Conservation (phyloP, 2,888 invertebrate genomes). For the Lumbricus terrestris region DNA sequence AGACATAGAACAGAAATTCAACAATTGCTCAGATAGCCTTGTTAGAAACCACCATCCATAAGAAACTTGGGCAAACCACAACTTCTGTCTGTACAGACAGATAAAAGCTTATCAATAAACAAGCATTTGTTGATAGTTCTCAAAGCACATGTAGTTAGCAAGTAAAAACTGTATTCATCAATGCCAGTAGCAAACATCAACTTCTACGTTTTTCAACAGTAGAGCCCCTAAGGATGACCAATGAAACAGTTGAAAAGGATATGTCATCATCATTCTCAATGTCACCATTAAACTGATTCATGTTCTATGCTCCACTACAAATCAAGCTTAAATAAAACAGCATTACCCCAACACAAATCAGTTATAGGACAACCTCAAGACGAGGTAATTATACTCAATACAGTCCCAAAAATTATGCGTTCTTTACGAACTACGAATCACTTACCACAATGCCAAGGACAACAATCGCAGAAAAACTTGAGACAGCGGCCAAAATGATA, state of each 20-base stretch:
- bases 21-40: not conserved
- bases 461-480: not conserved
- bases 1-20: not conserved
- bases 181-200: no score
- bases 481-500: conserved; percentile 4
- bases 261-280: not conserved
- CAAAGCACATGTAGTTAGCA: not conserved
- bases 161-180: not conserved
- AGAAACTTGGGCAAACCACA: no score
- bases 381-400: not conserved
- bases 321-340: not conserved
- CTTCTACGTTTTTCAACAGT: no score
- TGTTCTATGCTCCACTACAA: not conserved
- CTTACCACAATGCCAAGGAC: conserved; percentile 11
- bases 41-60: not conserved
- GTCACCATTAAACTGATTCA: not conserved
- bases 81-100: not conserved
- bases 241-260: not conserved
- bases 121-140: not conserved
- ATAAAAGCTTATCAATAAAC: not conserved
- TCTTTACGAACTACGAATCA: not conserved
- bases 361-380: not conserved
- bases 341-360: not conserved
- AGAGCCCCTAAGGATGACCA: no score
- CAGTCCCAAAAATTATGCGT: not conserved